These are phyloP conservation scores for Paraplagusia blochii DNA, from an alignment of 2,113 vertebrate species.

Conservation along the genomic window DNA sequence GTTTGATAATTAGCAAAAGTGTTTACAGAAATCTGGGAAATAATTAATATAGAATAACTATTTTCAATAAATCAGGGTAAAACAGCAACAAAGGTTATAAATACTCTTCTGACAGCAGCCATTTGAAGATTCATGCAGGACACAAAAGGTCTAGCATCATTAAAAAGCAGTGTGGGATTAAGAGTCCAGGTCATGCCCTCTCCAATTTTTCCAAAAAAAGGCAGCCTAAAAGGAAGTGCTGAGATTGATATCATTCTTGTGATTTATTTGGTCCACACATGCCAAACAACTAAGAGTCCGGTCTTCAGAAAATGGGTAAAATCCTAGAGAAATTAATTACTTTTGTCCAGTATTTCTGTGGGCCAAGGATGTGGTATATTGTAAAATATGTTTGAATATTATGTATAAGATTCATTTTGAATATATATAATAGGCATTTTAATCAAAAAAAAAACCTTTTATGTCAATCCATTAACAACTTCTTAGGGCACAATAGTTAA, in stretches of 20 bases:
- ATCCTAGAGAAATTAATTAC: too few species aligned
- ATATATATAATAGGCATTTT: too few species aligned
- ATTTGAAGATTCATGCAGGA: slow-evolving; percentile 64
- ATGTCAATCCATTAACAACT: too few species aligned
- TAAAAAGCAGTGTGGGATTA: slow-evolving; percentile 65
- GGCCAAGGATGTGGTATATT: too few species aligned
- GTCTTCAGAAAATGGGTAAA: too few species aligned
- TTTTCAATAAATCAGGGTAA: slow-evolving; percentile 54
- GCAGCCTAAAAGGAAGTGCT: slow-evolving; percentile 45
- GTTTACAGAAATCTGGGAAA: slow-evolving; percentile 51
- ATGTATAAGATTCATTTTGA: too few species aligned
- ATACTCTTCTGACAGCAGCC: slow-evolving; percentile 36
- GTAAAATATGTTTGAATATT: too few species aligned
- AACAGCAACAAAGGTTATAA: slow-evolving; percentile 47
- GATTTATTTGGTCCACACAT: too few species aligned
- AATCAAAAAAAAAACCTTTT: too few species aligned
- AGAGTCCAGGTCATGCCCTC: slow-evolving; percentile 67
- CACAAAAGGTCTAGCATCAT: slow-evolving; percentile 59
- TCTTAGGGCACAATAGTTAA: too few species aligned
- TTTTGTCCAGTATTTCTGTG: too few species aligned
- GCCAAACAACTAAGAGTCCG: too few species aligned
- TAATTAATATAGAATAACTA: slow-evolving; percentile 61
- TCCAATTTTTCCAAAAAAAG: slow-evolving; percentile 72
- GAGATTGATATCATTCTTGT: slow-evolving; percentile 52
- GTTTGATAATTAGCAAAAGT: slow-evolving; percentile 71